A percentile compares a stretch with the other conserved stretches of the same genome.
These are phyloP conservation scores for Leptothorax acervorum DNA, from an alignment of 2,888 invertebrate genomes.

Conservation along the genomic window DNA sequence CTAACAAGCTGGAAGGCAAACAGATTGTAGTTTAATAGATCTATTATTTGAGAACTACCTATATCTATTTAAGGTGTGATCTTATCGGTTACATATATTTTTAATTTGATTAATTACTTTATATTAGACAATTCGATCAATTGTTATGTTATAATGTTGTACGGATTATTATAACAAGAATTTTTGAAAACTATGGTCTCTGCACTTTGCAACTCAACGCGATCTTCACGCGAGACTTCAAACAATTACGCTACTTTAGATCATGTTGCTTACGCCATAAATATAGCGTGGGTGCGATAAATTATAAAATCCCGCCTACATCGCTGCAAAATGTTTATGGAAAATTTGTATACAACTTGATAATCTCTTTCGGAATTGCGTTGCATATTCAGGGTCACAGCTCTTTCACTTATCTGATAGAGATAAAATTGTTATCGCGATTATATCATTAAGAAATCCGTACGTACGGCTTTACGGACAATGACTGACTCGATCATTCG, in stretches of 20 bases:
- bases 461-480: not conserved
- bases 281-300: not conserved
- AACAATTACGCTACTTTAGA: not conserved
- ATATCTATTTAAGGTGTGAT: not conserved
- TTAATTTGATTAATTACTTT: not conserved
- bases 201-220: not conserved
- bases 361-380: not conserved
- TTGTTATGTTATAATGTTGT: not conserved
- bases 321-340: not conserved
- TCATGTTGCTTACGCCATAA: not conserved
- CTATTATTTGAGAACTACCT: not conserved
- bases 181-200: not conserved
- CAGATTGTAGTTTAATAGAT: conserved; percentile 15
- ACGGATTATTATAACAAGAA: not conserved
- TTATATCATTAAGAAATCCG: conserved; percentile 20
- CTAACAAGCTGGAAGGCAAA: not conserved
- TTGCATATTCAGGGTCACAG: not conserved
- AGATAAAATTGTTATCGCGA: conserved; percentile 5
- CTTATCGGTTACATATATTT: not conserved
- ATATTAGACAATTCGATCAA: not conserved
- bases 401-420: not conserved
- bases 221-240: not conserved
- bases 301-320: not conserved
- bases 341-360: not conserved
- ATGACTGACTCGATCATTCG: not conserved